Evolutionary conservation across 2,888 invertebrate species (phyloP).

Genomic region (Platyscelio sp.): DNA sequence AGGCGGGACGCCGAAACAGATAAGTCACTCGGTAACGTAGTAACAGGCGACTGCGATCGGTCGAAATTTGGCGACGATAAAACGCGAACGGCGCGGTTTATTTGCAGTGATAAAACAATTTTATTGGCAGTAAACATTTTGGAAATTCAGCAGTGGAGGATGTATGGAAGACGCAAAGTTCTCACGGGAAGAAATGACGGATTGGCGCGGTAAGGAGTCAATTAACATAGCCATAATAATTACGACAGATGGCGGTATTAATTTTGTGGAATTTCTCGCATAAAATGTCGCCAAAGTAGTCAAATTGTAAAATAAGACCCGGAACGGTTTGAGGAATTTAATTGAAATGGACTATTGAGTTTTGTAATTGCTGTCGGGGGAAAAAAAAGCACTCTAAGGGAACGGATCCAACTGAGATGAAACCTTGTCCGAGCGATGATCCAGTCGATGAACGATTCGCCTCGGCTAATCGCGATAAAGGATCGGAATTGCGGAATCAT

Average conservation of each 20-base stretch:
- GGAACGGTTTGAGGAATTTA: constrained; percentile 9
- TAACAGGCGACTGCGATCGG: constrained; percentile 31
- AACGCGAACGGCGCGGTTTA: neutral
- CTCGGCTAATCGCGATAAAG: constrained; percentile 9
- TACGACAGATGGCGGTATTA: constrained; percentile 17
- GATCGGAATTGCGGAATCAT: constrained; percentile 57
- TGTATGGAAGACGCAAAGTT: neutral
- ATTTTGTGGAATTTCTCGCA: constrained; percentile 16
- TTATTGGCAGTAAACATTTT: constrained; percentile 38
- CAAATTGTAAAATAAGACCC: neutral
- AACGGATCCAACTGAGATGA: neutral
- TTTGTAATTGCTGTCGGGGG: constrained; percentile 13
- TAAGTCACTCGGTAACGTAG: constrained; percentile 25
- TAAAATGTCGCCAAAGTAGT: neutral
- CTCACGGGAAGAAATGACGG: constrained; percentile 12
- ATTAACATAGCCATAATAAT: constrained; percentile 45
- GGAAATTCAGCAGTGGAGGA: neutral
- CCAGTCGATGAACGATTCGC: constrained; percentile 1
- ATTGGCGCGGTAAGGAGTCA: constrained; percentile 25
- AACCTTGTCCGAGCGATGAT: neutral
- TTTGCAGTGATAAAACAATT: constrained; percentile 7
- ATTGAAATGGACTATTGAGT: neutral
- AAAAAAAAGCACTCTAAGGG: too few species aligned
- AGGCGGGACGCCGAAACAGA: neutral
- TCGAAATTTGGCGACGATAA: constrained; percentile 6